These are phyloP conservation scores for Thomomys bottae DNA, from an alignment of 2,113 vertebrate genomes.

Conservation along the genomic window DNA sequence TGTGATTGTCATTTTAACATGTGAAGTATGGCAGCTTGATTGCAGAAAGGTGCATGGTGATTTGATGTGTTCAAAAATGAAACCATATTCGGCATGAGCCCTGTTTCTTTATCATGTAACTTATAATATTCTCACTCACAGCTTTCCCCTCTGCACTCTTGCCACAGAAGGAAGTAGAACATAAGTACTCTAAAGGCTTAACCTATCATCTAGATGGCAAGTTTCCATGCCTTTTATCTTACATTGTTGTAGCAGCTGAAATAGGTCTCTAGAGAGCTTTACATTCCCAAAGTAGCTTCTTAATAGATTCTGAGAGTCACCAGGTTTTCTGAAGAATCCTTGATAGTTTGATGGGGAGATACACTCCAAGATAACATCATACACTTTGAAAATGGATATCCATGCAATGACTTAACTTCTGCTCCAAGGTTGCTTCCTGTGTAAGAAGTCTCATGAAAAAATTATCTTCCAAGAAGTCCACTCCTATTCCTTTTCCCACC, in stretches of 20 bases:
- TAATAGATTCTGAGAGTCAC: conserved; percentile 53
- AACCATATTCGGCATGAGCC: conserved; percentile 36
- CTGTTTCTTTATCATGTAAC: neutral
- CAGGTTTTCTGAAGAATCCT: conserved; percentile 40
- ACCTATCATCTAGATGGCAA: neutral
- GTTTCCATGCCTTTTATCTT: conserved; percentile 59
- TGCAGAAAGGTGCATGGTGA: neutral
- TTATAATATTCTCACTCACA: neutral
- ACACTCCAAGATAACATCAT: neutral
- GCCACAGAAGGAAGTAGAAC: neutral
- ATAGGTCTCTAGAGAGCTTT: neutral
- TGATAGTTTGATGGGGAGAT: conserved; percentile 1
- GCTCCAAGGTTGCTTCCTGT: neutral
- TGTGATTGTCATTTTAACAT: neutral
- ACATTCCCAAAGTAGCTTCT: neutral
- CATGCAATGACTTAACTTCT: neutral
- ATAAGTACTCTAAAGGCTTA: conserved; percentile 49
- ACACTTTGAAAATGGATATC: neutral
- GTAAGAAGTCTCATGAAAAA: neutral
- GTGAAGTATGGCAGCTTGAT: conserved; percentile 20
- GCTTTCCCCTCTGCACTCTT: conserved; percentile 49
- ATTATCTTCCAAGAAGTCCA: neutral
- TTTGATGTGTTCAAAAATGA: conserved; percentile 44
- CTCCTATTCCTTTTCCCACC: neutral
- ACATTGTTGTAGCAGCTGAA: conserved; percentile 20